Percentiles rank a stretch among this genome's conserved stretches.
These are phyloP conservation scores for Dipodomys stephensi DNA, from an alignment of 2,113 vertebrate genomes.

Conservation along the genomic window DNA sequence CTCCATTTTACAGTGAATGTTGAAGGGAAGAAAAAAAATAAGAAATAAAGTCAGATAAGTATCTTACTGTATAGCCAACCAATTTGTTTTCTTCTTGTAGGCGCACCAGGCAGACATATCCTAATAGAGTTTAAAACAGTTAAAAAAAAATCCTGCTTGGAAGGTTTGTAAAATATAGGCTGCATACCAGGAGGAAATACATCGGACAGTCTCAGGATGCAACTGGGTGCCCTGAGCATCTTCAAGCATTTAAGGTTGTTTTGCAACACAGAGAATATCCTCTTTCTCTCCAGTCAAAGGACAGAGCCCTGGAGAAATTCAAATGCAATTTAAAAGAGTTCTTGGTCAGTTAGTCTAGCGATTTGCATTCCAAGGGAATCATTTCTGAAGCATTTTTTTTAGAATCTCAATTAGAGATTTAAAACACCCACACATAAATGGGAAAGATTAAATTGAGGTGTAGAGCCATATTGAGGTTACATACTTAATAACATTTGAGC, in stretches of 20 bases:
- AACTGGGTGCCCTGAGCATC: background rate
- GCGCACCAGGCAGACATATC: background rate
- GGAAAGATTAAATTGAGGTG: slow-evolving; percentile 55
- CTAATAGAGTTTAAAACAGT: slow-evolving; percentile 37
- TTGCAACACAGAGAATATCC: background rate
- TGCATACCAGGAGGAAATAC: background rate
- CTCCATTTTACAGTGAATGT: background rate
- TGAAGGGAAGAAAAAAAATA: background rate
- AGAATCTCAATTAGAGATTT: slow-evolving; percentile 70
- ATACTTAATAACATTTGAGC: slow-evolving; percentile 52
- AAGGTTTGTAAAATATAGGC: slow-evolving; percentile 30
- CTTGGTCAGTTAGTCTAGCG: slow-evolving; percentile 40
- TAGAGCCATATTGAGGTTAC: slow-evolving; percentile 63
- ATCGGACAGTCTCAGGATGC: background rate
- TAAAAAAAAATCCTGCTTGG: slow-evolving; percentile 45
- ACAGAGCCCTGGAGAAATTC: slow-evolving; percentile 38
- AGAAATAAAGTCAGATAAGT: slow-evolving; percentile 24
- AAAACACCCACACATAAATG: slow-evolving; percentile 47
- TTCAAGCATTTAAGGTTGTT: background rate
- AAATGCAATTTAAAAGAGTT: slow-evolving; percentile 52
- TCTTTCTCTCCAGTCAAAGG: slow-evolving; percentile 51
- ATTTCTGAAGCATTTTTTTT: slow-evolving; percentile 66
- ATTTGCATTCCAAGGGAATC: slow-evolving; percentile 67
- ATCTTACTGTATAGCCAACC: slow-evolving; percentile 27
- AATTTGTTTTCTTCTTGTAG: slow-evolving; percentile 27